Evolutionary conservation across 2,797 vertebrate species (phyloP).

Genomic region (Chaunax sp.): DNA sequence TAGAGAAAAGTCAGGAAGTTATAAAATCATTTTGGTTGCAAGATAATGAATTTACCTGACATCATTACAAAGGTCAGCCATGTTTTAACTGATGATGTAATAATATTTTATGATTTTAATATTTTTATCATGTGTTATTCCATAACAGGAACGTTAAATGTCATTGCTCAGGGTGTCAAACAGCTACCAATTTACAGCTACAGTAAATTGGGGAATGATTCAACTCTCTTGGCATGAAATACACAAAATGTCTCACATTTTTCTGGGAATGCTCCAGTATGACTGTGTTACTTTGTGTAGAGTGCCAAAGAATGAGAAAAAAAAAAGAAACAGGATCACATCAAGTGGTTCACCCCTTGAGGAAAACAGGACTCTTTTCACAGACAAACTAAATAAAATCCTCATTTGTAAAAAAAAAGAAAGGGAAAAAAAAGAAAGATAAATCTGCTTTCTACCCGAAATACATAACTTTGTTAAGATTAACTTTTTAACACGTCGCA

Average conservation of each 20-base stretch:
- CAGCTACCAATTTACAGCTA: no score
- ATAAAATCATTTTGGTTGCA: no score
- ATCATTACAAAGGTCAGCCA: no score
- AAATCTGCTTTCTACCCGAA: neutral
- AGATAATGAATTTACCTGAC: no score
- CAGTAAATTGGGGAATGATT: neutral
- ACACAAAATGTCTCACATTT: slow-evolving; percentile 47
- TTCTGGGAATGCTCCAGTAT: slow-evolving; percentile 17
- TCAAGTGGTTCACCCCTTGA: neutral
- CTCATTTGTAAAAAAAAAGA: neutral
- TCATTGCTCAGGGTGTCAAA: neutral
- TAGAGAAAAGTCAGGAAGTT: no score
- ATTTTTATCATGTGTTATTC: neutral
- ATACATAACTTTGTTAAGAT: neutral
- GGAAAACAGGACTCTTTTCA: neutral
- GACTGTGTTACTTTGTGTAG: slow-evolving; percentile 27
- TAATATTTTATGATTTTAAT: neutral
- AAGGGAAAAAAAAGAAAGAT: no score
- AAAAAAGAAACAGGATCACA: slow-evolving; percentile 6
- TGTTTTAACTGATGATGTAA: neutral
- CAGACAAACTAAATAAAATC: neutral
- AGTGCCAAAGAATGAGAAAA: neutral
- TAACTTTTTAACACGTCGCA: neutral
- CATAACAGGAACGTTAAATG: no score
- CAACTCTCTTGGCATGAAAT: slow-evolving; percentile 21